A percentile compares a stretch with the other conserved stretches of the same genome.
phyloP scores from a whole-genome alignment of 2,113 vertebrate species.

The Bubo scandiacus region DNA sequence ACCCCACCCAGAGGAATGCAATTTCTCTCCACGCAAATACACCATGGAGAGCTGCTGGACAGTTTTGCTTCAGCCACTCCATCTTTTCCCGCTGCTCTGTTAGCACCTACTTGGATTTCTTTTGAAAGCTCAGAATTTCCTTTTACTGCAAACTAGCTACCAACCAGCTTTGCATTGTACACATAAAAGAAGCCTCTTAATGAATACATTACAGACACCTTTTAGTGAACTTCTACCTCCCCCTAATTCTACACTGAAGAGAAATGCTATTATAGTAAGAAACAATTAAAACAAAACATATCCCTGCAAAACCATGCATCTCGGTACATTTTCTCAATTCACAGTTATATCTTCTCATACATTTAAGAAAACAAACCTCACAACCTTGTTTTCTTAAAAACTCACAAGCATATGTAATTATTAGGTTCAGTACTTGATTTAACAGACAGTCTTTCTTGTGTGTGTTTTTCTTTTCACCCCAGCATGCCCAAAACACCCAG shows the following conservation, averaged over 20 bases:
- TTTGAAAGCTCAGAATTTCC: neutral
- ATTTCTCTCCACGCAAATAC: neutral
- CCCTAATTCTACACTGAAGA: neutral
- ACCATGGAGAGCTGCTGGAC: neutral
- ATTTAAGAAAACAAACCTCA: neutral
- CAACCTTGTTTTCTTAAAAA: neutral
- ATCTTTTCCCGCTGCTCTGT: neutral
- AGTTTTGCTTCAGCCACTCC: neutral
- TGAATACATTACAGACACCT: neutral
- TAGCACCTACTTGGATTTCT: neutral
- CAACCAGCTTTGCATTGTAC: neutral
- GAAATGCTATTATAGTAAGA: neutral
- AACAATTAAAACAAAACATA: neutral
- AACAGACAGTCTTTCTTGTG: neutral
- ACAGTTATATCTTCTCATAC: neutral
- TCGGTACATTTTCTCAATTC: neutral
- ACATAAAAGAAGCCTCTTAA: neutral
- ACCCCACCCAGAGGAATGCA: neutral
- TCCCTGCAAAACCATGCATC: neutral
- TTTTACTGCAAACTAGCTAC: neutral
- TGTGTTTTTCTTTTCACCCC: neutral
- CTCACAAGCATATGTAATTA: neutral
- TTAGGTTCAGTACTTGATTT: neutral
- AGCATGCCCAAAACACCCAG: neutral
- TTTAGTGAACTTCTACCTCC: neutral